phyloP scores from a whole-genome alignment of 2,888 invertebrate genomes.

The Cryptocephalus primarius region DNA sequence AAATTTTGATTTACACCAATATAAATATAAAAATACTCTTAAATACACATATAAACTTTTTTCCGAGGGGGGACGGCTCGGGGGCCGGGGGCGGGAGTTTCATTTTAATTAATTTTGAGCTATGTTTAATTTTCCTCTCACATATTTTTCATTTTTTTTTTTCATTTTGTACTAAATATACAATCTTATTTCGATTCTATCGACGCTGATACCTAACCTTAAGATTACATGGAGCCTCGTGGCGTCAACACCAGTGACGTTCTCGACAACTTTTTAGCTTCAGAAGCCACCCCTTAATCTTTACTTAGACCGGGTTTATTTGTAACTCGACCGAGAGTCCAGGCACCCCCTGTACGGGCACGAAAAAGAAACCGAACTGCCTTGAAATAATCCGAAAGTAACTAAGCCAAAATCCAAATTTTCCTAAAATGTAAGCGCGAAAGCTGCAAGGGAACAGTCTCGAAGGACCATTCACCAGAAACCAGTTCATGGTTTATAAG shows the following conservation, averaged over 20 bases:
- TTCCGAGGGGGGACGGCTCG: constrained; percentile 20
- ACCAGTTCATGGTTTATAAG: no score
- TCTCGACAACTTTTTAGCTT: constrained; percentile 28
- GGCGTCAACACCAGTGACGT: constrained; percentile 38
- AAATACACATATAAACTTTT: constrained; percentile 40
- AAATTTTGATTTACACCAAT: constrained; percentile 44
- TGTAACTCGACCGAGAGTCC: no score
- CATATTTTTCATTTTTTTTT: constrained; percentile 20
- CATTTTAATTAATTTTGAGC: constrained; percentile 33
- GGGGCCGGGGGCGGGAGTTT: constrained; percentile 6
- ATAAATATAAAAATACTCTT: constrained; percentile 43
- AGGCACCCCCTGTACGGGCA: neutral
- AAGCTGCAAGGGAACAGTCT: no score
- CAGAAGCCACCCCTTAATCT: constrained; percentile 23
- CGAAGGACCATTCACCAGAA: no score
- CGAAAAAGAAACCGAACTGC: no score
- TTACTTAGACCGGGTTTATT: no score
- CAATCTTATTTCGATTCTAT: constrained; percentile 42
- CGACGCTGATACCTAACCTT: constrained; percentile 38
- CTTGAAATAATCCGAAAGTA: no score
- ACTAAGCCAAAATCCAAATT: no score
- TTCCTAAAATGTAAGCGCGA: no score
- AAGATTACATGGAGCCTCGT: constrained; percentile 31
- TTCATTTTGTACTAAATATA: constrained; percentile 38
- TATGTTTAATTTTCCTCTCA: constrained; percentile 27